Base-by-base conservation (phyloP, 2,888 invertebrate genomes). In the Herminia tarsipennalis region DNA sequence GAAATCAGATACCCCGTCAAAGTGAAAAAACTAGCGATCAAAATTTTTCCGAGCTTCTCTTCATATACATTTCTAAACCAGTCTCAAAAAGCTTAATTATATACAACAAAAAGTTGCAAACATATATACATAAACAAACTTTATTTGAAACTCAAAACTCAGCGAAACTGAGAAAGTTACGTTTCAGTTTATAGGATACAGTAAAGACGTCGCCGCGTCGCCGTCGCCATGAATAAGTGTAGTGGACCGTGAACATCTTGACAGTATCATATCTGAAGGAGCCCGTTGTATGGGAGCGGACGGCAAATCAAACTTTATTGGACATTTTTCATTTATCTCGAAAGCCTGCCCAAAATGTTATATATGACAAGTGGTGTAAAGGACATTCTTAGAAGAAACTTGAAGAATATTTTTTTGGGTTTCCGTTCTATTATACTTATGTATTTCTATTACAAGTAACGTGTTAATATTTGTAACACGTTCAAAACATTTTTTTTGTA, bases 241-340 rank as follows among this genome's bases (percentile, higher is more conserved):
- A 79, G 69, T 79, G 83, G 71, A 83, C 75, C 86, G 86, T 75
- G 64, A 78, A 73, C 58, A 58, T 70, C 77, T 78, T 81, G 86
- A 86, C 87, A 83, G 84, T 86, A 86, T 87, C 85, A 83, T 82
- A 81, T 82, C 81, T 75, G 64, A 61, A 65, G 70, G 56, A 42
- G 48, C 53, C 71, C 56, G 69, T 54, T 6, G 37, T 40, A 45
- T 68, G 66, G 13, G 67, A 76, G 77, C 77, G 79, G 84, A 82
- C 84, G 77, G 67, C 75, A 84, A 87, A 88, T 88, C 78, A 81
- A 86, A 88, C 81, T 88, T 86, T 89, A 89, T 90, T 88, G 85
- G 84, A 86, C 81, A 75, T 81, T 81, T 83, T 83, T 85, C 83
- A 81, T 85, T 80, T 82, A 78, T 70, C 66, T 62, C 52, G 36